Percentiles rank a stretch among this genome's conserved stretches.
Evolutionary conservation across 2,888 invertebrate genomes (phyloP).

Genomic region (Auanema freiburgensis): DNA sequence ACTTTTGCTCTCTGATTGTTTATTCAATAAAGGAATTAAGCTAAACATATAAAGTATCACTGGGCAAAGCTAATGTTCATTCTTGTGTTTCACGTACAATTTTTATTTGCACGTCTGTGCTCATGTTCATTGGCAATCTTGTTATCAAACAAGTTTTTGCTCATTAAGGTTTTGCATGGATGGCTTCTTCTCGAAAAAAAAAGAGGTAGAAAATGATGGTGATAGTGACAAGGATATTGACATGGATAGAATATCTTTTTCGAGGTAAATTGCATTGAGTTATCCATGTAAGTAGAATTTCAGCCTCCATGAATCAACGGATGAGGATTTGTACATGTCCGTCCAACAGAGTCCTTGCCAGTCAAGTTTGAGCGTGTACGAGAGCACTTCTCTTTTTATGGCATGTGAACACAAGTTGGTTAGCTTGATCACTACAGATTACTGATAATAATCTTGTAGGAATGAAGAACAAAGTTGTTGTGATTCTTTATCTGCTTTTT

Average conservation of each 20-base stretch:
- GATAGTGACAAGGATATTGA: not conserved
- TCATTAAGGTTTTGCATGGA: not conserved
- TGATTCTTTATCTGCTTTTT: no score
- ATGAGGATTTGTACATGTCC: conserved; percentile 23
- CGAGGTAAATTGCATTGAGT: not conserved
- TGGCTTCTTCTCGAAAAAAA: conserved; percentile 1
- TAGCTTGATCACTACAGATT: no score
- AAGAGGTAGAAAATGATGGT: not conserved
- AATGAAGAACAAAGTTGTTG: conserved; percentile 2
- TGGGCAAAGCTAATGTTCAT: no score
- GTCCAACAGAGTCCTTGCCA: conserved; percentile 14
- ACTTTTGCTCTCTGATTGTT: no score
- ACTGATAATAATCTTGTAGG: no score
- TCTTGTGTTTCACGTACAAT: no score
- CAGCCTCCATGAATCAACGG: not conserved
- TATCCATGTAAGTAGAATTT: not conserved
- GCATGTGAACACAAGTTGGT: conserved; percentile 12
- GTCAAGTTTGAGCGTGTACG: not conserved
- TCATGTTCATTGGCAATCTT: no score
- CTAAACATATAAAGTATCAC: no score
- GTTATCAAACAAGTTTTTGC: no score
- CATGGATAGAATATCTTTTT: conserved; percentile 2
- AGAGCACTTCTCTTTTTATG: not conserved
- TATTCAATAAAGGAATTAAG: no score
- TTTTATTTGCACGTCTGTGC: no score